Evolutionary conservation across 2,113 vertebrate species (phyloP).

Genomic region (Galeopterus variegatus): DNA sequence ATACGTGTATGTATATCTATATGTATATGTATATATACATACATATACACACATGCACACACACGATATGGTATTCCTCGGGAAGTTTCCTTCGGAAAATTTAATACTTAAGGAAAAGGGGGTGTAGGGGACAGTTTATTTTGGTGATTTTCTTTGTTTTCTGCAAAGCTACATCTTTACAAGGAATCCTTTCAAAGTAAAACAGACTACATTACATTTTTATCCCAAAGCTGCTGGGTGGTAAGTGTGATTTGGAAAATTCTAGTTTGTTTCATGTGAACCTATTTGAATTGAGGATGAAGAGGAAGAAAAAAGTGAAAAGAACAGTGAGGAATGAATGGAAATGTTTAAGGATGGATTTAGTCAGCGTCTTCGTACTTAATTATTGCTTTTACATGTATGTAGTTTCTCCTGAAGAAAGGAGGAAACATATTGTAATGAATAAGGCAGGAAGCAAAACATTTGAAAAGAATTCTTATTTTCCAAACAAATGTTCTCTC

Average conservation of each 20-base stretch:
- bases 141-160: slow-evolving; percentile 55
- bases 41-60: neutral
- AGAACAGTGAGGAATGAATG: neutral
- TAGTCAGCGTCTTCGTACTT: neutral
- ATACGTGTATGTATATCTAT: neutral
- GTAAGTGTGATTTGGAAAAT: slow-evolving; percentile 21
- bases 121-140: neutral
- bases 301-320: neutral
- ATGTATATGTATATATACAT: neutral
- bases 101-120: slow-evolving; percentile 45
- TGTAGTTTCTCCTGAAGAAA: neutral
- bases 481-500: neutral
- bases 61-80: neutral
- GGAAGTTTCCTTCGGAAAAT: neutral
- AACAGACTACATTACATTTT: slow-evolving; percentile 51
- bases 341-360: neutral
- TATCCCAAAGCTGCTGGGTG: slow-evolving; percentile 51
- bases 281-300: neutral
- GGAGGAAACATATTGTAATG: too few relatives aligned
- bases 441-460: neutral
- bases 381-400: neutral
- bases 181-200: slow-evolving; percentile 59
- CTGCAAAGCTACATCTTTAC: slow-evolving; percentile 45
- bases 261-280: slow-evolving; percentile 34
- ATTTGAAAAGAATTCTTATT: neutral